Evolutionary conservation across 1,140 invertebrate genomes (phyloP), one percentile per base, ranked within the genome.

Genomic region (Megalopta genalis): DNA sequence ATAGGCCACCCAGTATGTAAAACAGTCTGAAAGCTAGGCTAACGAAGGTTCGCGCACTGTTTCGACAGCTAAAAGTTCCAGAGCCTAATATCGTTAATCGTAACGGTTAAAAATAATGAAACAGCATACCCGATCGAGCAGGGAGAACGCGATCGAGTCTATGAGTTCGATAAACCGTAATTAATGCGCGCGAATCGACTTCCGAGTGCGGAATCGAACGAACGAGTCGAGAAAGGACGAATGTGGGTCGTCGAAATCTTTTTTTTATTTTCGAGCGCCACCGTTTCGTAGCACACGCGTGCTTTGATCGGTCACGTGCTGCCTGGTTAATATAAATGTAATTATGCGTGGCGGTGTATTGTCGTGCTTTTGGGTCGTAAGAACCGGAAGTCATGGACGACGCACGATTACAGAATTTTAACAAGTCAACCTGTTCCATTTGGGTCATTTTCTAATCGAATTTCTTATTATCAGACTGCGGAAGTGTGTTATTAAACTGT

Each of bases 301-400:
- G 57, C 4, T 2, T 8, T 25, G 37, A 52, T 23, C 12, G 12
- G 23, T 14, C 74, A 62, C 62, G 69, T 73, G 37, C 25, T 79
- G 37, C 25, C 18, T 21, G 18, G 52, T 10, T 39, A 42, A 79
- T 60, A 73, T 74, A 49, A 49, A 70, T 23, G 59, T 67, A 69
- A 77, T 77, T 70, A 70, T 69, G 75, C 66, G 14, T 42, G 21
- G 21, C 16, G 52, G 67, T 18, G 27, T 54, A 66, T 49, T 25
- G 39, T 67, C 69, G 52, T n/a, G n/a, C 23, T 78, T 73, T 52
- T 59, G 52, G 54, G 60, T 49, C 77, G 52, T 5, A 49, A 21
- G 71, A 74, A 74, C 71, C 52, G 77, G 77, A 79, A 79, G 23
- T 54, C 49, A n/a, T 46, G 37, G 25, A 16, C 67, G 18, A 37